Evolutionary conservation across 1,140 invertebrate species (phyloP).

Genomic region (Cherax quadricarinatus): DNA sequence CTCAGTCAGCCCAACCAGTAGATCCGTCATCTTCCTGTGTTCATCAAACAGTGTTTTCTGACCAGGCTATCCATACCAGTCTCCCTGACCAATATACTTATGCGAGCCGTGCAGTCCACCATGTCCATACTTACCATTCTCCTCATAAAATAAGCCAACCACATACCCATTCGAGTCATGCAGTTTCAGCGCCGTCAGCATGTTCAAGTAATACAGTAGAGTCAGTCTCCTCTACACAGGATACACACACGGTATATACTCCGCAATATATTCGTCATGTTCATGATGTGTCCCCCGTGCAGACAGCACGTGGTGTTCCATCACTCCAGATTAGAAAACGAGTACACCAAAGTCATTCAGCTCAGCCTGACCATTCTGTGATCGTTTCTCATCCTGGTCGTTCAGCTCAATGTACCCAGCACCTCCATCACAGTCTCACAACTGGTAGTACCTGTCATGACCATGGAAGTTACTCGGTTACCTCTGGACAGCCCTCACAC

Average conservation of each 20-base stretch:
- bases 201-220: not conserved
- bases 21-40: conserved; percentile 21
- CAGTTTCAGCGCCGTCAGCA: not conserved
- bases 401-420: conserved; percentile 5
- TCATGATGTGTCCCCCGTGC: not conserved
- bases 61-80: conserved; percentile 5
- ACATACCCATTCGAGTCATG: not conserved
- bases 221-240: not conserved
- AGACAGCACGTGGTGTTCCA: not conserved
- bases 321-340: conserved; percentile 14
- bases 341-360: conserved; percentile 3
- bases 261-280: conserved; percentile 17
- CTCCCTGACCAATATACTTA: conserved; percentile 1
- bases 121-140: not conserved
- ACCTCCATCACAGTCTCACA: not conserved
- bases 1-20: not conserved
- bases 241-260: not conserved
- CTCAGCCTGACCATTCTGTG: not conserved
- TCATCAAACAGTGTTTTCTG: conserved; percentile 9
- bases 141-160: not conserved
- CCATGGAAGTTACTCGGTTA: not conserved
- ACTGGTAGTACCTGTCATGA: not conserved
- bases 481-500: not conserved
- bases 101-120: not conserved
- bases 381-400: not conserved